Evolutionary conservation across 2,113 vertebrate species (phyloP).

Genomic region (Chloropsis hardwickii): DNA sequence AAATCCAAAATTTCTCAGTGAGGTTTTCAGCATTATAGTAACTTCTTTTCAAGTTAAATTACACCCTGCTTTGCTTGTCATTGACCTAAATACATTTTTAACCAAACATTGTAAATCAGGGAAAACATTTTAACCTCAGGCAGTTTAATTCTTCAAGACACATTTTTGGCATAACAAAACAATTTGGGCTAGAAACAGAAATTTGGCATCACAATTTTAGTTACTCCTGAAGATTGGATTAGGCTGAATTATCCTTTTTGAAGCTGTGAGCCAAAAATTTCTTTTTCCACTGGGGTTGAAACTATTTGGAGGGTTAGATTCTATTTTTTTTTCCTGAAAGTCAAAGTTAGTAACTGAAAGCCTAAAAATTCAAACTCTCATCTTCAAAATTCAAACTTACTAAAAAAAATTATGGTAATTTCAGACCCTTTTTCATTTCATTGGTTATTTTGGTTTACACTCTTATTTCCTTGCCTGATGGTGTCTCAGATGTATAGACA

Average conservation of each 20-base stretch:
- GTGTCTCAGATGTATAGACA: background rate
- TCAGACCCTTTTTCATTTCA: background rate
- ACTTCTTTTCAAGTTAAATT: conserved; percentile 30
- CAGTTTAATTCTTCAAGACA: background rate
- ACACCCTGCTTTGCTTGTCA: conserved; percentile 11
- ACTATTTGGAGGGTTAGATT: background rate
- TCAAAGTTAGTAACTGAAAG: background rate
- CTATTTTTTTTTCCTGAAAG: background rate
- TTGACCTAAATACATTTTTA: conserved; percentile 21
- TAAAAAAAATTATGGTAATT: background rate
- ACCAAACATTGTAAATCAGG: conserved; percentile 32
- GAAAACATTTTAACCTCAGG: background rate
- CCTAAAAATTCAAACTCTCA: background rate
- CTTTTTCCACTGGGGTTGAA: background rate
- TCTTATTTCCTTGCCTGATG: background rate
- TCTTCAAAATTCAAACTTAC: background rate
- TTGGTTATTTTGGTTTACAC: background rate
- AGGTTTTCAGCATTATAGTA: background rate
- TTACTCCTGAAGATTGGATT: background rate
- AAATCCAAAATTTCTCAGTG: background rate
- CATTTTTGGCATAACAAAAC: background rate
- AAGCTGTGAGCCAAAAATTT: background rate
- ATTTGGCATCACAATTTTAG: background rate
- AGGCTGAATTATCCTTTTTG: background rate
- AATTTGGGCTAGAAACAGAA: background rate